phyloP scores from a whole-genome alignment of 2,797 vertebrate genomes.

The Choloepus didactylus region DNA sequence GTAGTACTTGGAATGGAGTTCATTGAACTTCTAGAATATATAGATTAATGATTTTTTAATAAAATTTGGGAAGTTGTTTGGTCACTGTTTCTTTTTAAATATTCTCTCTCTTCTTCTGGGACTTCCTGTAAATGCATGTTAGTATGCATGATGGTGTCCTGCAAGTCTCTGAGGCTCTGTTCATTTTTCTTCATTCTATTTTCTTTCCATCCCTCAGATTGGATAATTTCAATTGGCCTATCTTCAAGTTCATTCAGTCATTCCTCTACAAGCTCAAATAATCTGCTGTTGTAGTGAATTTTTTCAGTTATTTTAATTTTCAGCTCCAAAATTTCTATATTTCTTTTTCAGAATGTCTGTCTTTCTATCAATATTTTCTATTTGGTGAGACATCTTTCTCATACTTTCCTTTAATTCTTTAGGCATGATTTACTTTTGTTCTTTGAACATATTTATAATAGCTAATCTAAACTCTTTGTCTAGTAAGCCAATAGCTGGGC shows the following conservation, averaged over 20 bases:
- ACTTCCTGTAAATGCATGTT: neutral
- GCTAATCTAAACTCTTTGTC: slow-evolving; percentile 1
- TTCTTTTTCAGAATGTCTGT: neutral
- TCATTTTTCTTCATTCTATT: neutral
- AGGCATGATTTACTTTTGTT: slow-evolving; percentile 1
- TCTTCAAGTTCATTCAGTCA: neutral
- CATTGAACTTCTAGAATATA: neutral
- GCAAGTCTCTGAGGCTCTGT: neutral
- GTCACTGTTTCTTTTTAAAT: slow-evolving; percentile 1
- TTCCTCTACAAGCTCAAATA: slow-evolving; percentile 5
- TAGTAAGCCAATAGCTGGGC: neutral
- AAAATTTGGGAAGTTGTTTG: neutral
- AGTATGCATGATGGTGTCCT: no score
- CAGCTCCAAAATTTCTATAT: slow-evolving; percentile 18
- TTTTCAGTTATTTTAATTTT: neutral
- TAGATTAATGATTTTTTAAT: slow-evolving; percentile 11
- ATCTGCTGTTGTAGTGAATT: slow-evolving; percentile 30
- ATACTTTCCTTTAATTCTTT: slow-evolving; percentile 2
- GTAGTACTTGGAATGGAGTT: neutral
- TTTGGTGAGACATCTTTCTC: neutral
- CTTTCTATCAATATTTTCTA: neutral
- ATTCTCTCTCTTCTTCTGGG: neutral
- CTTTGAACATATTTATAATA: neutral
- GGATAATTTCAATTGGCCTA: neutral
- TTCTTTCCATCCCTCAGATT: neutral